These are phyloP conservation scores for Margaritifera margaritifera DNA, from an alignment of 2,888 invertebrate genomes.

Conservation along the genomic window DNA sequence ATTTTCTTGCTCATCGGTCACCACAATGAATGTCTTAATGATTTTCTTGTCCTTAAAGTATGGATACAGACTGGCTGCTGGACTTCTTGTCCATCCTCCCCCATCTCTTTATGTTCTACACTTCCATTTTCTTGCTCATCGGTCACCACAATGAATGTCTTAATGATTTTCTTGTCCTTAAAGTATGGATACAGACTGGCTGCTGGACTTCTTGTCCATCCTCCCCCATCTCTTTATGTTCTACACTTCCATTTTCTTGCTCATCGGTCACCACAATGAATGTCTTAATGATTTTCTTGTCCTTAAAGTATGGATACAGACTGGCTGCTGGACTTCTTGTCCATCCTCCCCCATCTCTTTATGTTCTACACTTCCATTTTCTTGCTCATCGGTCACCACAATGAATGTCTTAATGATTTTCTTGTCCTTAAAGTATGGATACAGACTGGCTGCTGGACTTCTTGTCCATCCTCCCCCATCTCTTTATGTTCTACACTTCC, in stretches of 20 bases:
- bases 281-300: constrained; percentile 69
- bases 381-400: constrained; percentile 73
- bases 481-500: constrained; percentile 16
- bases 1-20: constrained; percentile 73
- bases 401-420: constrained; percentile 71
- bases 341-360: too few relatives aligned
- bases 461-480: too few relatives aligned
- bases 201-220: constrained; percentile 46
- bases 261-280: constrained; percentile 73
- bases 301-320: constrained; percentile 68
- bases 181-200: constrained; percentile 70
- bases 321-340: constrained; percentile 61
- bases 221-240: constrained; percentile 4
- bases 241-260: constrained; percentile 63
- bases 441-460: constrained; percentile 67
- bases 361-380: constrained; percentile 50
- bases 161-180: constrained; percentile 65
- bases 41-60: constrained; percentile 68
- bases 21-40: constrained; percentile 71
- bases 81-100: constrained; percentile 11
- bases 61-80: constrained; percentile 69
- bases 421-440: constrained; percentile 68
- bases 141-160: constrained; percentile 72
- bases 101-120: constrained; percentile 8
- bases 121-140: constrained; percentile 71